These are phyloP conservation scores for Tychaedon coryphoeus DNA, from an alignment of 2,113 vertebrate species.

Conservation along the genomic window DNA sequence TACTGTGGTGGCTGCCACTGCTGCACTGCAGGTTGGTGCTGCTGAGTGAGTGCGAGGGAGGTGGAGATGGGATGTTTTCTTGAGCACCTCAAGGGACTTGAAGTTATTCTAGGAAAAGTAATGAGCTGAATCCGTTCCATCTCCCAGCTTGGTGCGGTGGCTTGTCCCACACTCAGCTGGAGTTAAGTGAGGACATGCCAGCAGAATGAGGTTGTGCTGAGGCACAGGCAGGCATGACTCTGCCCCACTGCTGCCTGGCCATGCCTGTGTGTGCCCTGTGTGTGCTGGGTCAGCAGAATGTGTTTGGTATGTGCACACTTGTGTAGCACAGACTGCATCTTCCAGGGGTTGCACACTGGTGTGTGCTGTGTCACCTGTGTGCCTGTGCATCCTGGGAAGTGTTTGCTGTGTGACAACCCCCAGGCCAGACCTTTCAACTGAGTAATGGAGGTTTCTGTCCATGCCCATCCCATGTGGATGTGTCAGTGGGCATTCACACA, in stretches of 20 bases:
- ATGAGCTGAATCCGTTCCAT: neutral
- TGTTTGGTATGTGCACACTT: rapidly evolving
- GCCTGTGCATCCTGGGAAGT: rapidly evolving
- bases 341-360: rapidly evolving
- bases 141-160: neutral
- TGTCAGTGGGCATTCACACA: neutral
- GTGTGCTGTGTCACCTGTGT: neutral
- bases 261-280: rapidly evolving
- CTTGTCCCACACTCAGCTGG: neutral
- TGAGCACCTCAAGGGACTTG: neutral
- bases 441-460: neutral
- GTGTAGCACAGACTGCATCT: rapidly evolving
- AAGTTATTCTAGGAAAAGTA: slow-evolving; percentile 45
- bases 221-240: neutral
- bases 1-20: rapidly evolving
- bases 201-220: rapidly evolving
- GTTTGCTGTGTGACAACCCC: neutral
- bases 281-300: rapidly evolving
- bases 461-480: rapidly evolving
- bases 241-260: neutral
- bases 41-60: neutral
- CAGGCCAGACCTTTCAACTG: neutral
- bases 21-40: neutral
- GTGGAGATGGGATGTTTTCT: slow-evolving; percentile 27
- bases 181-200: neutral